A percentile compares a stretch with the other conserved stretches of the same genome.
phyloP scores from a whole-genome alignment of 2,888 invertebrate species.

The Acleris emargana region DNA sequence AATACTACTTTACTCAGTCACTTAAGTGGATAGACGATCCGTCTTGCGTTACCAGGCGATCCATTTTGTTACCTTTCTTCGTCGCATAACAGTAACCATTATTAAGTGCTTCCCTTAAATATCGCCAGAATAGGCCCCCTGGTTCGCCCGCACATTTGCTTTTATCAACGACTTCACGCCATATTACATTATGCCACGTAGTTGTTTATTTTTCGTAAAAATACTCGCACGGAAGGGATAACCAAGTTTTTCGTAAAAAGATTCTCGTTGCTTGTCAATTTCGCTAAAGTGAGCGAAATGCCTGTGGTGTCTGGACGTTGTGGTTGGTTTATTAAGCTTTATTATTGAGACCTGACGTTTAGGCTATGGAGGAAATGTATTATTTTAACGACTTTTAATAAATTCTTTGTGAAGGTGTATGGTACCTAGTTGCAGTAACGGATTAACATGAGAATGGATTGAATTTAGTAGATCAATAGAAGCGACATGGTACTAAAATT shows the following conservation, averaged over 20 bases:
- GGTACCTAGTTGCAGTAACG: no score
- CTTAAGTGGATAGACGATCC: background rate
- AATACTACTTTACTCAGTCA: no score
- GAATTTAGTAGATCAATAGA: no score
- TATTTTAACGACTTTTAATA: background rate
- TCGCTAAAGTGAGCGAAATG: conserved; percentile 9
- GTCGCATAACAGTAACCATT: background rate
- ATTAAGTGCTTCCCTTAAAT: conserved; percentile 43
- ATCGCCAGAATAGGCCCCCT: conserved; percentile 41
- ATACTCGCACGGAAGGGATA: conserved; percentile 22
- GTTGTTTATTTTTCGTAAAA: conserved; percentile 41
- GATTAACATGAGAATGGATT: no score
- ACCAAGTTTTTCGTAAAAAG: conserved; percentile 20
- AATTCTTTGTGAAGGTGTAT: no score
- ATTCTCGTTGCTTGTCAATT: conserved; percentile 27
- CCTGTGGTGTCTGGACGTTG: conserved; percentile 1
- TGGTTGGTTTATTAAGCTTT: background rate
- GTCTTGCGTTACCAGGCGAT: background rate
- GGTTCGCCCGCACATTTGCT: conserved; percentile 48
- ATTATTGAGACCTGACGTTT: background rate
- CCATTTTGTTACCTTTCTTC: background rate
- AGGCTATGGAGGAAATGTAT: background rate
- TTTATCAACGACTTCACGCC: conserved; percentile 54
- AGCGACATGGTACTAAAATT: no score
- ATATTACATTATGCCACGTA: conserved; percentile 56